A percentile compares a stretch with the other conserved stretches of the same genome.
Conservation (phyloP, 1,140 invertebrate genomes). For the Lithobius niger region DNA sequence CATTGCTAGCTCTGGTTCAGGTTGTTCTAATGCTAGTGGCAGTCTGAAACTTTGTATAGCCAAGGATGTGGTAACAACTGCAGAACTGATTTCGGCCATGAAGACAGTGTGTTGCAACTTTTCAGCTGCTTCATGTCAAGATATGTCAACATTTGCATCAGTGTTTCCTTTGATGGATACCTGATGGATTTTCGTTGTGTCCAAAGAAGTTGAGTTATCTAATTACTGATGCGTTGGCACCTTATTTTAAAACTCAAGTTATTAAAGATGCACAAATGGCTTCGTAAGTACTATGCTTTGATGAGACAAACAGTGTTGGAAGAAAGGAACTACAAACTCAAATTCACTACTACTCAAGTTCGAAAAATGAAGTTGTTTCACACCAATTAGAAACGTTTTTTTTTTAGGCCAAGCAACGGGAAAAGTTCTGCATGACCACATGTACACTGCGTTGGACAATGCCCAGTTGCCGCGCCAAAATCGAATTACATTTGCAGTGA, state of each 20-base stretch:
- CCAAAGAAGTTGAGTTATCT: slow-evolving; percentile 16
- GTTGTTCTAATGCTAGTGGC: no score
- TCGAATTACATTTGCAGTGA: slow-evolving; percentile 20
- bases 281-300: slow-evolving; percentile 14
- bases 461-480: slow-evolving; percentile 7
- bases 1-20: no score
- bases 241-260: slow-evolving; percentile 16
- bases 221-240: slow-evolving; percentile 18
- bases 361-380: slow-evolving; percentile 8
- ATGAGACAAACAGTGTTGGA: slow-evolving; percentile 18
- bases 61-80: no score
- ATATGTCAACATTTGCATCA: no score
- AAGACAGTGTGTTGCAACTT: no score
- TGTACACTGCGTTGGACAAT: slow-evolving; percentile 14
- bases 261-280: slow-evolving; percentile 10
- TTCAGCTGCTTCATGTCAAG: no score
- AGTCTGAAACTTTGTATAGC: no score
- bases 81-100: no score
- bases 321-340: slow-evolving; percentile 17
- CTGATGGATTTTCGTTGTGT: background rate
- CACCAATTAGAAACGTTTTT: slow-evolving; percentile 19
- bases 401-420: slow-evolving; percentile 15
- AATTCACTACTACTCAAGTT: slow-evolving; percentile 17
- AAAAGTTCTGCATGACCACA: slow-evolving; percentile 9
- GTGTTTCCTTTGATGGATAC: no score